Conservation (phyloP, 2,113 vertebrate genomes). For the Rhadina sibilatrix region DNA sequence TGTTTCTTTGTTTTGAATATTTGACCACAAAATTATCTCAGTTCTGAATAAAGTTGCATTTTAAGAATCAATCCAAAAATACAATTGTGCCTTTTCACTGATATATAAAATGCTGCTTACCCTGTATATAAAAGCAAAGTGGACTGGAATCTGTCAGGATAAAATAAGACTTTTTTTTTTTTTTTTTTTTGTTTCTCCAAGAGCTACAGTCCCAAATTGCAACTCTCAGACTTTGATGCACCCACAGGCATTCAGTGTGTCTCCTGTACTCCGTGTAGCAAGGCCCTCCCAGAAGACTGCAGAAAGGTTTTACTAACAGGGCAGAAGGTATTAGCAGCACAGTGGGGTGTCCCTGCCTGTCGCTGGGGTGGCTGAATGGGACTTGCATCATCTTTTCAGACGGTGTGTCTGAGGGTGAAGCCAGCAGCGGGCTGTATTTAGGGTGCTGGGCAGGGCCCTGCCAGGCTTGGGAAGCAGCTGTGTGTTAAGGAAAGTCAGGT, state of each 20-base stretch:
- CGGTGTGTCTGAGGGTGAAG: neutral
- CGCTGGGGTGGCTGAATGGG: neutral
- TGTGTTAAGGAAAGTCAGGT: fast-evolving
- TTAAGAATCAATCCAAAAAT: neutral
- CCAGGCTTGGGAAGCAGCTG: neutral
- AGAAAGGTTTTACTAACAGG: neutral
- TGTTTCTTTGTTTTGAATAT: neutral
- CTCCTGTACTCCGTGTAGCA: neutral
- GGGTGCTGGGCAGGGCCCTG: neutral
- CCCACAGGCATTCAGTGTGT: neutral
- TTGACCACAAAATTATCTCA: neutral
- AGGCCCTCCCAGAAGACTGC: neutral
- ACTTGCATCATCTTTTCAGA: neutral
- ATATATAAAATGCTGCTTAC: neutral
- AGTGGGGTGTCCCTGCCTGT: neutral
- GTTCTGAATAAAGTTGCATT: neutral
- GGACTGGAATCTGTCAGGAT: neutral
- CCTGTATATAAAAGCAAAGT: neutral
- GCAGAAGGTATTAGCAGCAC: neutral
- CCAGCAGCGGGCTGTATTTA: fast-evolving
- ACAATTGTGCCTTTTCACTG: neutral
- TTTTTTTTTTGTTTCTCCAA: neutral
- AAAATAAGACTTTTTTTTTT: neutral
- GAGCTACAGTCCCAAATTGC: neutral
- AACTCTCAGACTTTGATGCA: neutral